A percentile compares a stretch with the other conserved stretches of the same genome.
Evolutionary conservation across 2,888 invertebrate species (phyloP).

Genomic region (Xestobium rufovillosum): DNA sequence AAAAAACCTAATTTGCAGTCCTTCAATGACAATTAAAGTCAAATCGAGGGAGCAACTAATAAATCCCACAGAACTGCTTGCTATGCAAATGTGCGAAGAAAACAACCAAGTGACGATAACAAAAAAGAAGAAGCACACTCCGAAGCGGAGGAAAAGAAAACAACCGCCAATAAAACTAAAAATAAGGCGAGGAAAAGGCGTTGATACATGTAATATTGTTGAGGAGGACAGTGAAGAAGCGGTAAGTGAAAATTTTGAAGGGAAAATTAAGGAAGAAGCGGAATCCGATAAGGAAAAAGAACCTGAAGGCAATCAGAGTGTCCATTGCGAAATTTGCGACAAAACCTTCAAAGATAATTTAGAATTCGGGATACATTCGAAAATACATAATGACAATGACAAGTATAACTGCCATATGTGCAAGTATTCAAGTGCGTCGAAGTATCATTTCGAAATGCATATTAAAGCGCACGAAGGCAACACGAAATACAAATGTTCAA

Average conservation of each 20-base stretch:
- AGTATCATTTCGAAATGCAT: constrained; percentile 39
- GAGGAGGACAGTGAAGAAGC: too few relatives aligned
- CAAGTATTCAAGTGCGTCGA: constrained; percentile 32
- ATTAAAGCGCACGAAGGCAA: constrained; percentile 42
- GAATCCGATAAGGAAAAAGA: constrained; percentile 17
- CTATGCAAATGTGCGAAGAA: background rate
- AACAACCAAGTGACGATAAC: background rate
- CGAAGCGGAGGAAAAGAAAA: too few relatives aligned
- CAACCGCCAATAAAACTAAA: background rate
- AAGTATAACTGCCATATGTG: constrained; percentile 36
- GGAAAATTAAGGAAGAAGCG: background rate
- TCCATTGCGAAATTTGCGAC: constrained; percentile 36
- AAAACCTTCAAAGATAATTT: constrained; percentile 34
- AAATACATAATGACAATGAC: constrained; percentile 31
- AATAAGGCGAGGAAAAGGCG: too few relatives aligned
- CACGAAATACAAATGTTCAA: constrained; percentile 43
- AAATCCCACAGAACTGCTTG: background rate
- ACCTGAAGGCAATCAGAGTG: constrained; percentile 31
- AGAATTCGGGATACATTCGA: constrained; percentile 35
- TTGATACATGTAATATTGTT: too few relatives aligned
- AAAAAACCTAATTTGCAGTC: background rate
- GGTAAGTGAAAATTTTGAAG: background rate
- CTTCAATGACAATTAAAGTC: background rate
- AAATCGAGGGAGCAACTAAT: background rate
- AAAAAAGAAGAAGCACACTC: too few relatives aligned